Evolutionary conservation across 2,113 vertebrate species (phyloP).

Genomic region (Anarrhichthys ocellatus): DNA sequence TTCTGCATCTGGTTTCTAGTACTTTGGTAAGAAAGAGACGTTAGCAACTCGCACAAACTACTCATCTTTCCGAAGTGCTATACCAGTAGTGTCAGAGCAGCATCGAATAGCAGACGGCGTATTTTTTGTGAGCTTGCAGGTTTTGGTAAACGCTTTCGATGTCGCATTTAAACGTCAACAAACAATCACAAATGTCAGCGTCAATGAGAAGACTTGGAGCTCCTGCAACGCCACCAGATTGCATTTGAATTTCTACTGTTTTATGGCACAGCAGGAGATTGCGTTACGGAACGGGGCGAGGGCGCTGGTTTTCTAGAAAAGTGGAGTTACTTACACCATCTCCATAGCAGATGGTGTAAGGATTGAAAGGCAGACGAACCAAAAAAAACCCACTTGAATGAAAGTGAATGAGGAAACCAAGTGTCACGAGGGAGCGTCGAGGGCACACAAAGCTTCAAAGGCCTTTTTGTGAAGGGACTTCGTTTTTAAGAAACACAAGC

Average conservation of each 20-base stretch:
- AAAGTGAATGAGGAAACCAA: slow-evolving; percentile 34
- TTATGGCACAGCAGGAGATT: neutral
- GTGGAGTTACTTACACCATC: too few species aligned
- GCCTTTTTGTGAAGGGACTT: neutral
- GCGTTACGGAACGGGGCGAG: neutral
- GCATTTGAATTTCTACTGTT: neutral
- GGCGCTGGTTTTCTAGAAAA: slow-evolving; percentile 15
- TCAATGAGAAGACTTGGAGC: neutral
- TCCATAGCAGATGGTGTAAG: slow-evolving; percentile 22
- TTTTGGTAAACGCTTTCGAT: neutral
- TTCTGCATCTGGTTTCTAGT: neutral
- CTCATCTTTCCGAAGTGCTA: too few species aligned
- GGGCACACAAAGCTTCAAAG: neutral
- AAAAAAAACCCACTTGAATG: neutral
- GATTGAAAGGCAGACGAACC: slow-evolving; percentile 19
- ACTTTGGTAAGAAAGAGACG: neutral
- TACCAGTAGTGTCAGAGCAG: neutral
- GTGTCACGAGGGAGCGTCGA: neutral
- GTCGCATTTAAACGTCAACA: neutral
- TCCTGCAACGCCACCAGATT: neutral
- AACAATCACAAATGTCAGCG: neutral
- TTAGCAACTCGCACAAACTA: neutral
- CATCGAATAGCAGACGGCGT: neutral
- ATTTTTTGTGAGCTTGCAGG: too few species aligned
- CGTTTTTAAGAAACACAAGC: neutral